Evolutionary conservation across 2,888 invertebrate genomes (phyloP).

Genomic region (Drosophila mimetica): DNA sequence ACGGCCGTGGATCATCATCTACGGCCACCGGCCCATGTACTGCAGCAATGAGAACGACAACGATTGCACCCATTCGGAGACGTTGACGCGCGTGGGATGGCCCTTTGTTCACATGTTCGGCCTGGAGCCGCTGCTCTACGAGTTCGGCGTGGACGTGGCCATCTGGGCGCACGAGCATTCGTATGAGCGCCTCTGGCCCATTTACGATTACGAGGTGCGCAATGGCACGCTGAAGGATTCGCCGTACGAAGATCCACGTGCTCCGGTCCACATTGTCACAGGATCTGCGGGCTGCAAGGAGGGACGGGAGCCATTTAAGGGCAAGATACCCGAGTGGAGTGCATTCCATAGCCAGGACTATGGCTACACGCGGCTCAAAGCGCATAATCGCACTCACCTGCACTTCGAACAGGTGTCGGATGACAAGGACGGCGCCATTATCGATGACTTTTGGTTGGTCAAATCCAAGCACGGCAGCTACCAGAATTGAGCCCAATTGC

Average conservation of each 20-base stretch:
- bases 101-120: conserved; percentile 89
- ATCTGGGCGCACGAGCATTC: conserved; percentile 99
- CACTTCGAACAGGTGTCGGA: conserved; percentile 95
- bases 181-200: conserved; percentile 97
- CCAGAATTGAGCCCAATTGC: conserved; percentile 25
- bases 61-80: conserved; percentile 89
- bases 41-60: conserved; percentile 93
- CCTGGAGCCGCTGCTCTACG: conserved; percentile 93
- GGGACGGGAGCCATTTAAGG: conserved; percentile 90
- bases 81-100: conserved; percentile 88
- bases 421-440: conserved; percentile 88
- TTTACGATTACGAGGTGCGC: conserved; percentile 92
- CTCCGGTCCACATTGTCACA: conserved; percentile 95
- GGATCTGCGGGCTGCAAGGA: conserved; percentile 97
- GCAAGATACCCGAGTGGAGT: conserved; percentile 89
- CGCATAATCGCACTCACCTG: conserved; percentile 93
- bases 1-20: conserved; percentile 93
- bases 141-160: conserved; percentile 96
- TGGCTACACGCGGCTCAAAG: conserved; percentile 94
- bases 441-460: conserved; percentile 89
- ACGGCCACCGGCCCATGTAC: conserved; percentile 96
- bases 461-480: conserved; percentile 85
- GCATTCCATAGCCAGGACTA: conserved; percentile 95
- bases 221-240: conserved; percentile 86
- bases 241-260: conserved; percentile 88